Base-by-base conservation (phyloP, 1,140 invertebrate genomes). In the Lithobius niger region DNA sequence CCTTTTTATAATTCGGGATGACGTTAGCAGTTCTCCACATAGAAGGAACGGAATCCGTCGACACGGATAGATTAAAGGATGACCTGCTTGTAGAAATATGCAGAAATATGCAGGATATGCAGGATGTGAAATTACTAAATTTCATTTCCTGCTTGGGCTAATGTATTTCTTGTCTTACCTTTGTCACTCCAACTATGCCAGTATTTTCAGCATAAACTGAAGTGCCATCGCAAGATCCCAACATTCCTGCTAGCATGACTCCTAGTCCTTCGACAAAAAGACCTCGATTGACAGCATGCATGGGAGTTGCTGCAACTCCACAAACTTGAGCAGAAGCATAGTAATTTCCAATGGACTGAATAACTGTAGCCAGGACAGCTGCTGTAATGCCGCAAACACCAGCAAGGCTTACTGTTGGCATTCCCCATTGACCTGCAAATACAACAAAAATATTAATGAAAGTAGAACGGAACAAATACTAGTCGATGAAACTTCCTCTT, bases 301-400 rank as follows among this genome's bases (percentile, higher is more conserved):
- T 40, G 1, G 67, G 65, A 2, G 65, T 62, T 6, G 59, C 55
- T 1, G 59, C 57, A 1, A 61, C 57, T 10, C 56, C 22, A 36
- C 62, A 65, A 3, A 61, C 51, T 36, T 58, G 56, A 2, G 65
- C 60, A 1, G 60, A 57, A 1, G 65, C 65, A 24, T 61, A 64
- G 52, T 68, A 69, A 55, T 68, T 66, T 0, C 66, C 66, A 1
- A 69, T 60, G 1, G 65, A 64, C 55, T 67, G 65, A 15, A 69
- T 53, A 6, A 68, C 55, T 0, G 64, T 65, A 0, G 62, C 44
- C 3, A 66, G 27, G 16, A 60, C 62, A 13, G 65, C 61, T 1
- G 62, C 58, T 18, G 63, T 16, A 51, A 67, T 66, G 13, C 64
- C 66, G 1, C 65, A 27, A 31, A 64, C 60, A 27, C 62, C 58